Evolutionary conservation across 2,113 vertebrate species (phyloP).

Genomic region (Murina feae): DNA sequence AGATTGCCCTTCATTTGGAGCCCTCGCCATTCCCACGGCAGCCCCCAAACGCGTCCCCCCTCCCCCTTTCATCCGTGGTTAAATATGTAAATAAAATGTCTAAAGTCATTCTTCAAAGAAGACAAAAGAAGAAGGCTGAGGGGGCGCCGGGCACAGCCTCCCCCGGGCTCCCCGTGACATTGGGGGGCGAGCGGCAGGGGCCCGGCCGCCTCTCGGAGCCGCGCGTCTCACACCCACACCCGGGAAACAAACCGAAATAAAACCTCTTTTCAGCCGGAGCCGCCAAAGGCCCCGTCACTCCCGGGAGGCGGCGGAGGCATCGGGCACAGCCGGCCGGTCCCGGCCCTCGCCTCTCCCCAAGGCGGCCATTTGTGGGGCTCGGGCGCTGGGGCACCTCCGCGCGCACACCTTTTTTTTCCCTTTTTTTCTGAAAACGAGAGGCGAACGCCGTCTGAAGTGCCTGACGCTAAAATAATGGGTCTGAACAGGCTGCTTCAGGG

Average conservation of each 20-base stretch:
- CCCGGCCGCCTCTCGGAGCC: conserved; percentile 88
- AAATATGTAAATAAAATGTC: conserved; percentile 99
- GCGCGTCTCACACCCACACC: conserved; percentile 94
- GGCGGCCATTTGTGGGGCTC: conserved; percentile 73
- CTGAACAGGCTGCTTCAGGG: conserved; percentile 61
- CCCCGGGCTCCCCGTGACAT: conserved; percentile 98
- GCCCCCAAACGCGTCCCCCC: conserved; percentile 87
- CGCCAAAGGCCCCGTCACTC: conserved; percentile 93
- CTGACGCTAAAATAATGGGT: conserved; percentile 66
- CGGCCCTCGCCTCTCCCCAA: conserved; percentile 75
- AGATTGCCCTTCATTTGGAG: conserved; percentile 93
- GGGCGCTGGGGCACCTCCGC: conserved; percentile 16
- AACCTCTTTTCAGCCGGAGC: conserved; percentile 98
- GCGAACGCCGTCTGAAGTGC: conserved; percentile 67
- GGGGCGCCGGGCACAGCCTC: conserved; percentile 99
- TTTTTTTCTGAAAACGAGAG: background rate
- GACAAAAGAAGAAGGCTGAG: conserved; percentile 97
- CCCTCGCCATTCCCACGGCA: conserved; percentile 92
- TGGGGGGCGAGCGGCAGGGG: conserved; percentile 97
- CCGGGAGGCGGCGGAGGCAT: conserved; percentile 93
- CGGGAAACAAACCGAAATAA: conserved; percentile 93
- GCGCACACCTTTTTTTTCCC: conserved; percentile 23
- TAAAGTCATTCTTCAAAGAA: conserved; percentile 99
- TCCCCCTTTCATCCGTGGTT: conserved; percentile 98
- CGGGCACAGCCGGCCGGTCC: conserved; percentile 91